phyloP scores from a whole-genome alignment of 2,797 vertebrate species.

The Pangasius mekongensis region DNA sequence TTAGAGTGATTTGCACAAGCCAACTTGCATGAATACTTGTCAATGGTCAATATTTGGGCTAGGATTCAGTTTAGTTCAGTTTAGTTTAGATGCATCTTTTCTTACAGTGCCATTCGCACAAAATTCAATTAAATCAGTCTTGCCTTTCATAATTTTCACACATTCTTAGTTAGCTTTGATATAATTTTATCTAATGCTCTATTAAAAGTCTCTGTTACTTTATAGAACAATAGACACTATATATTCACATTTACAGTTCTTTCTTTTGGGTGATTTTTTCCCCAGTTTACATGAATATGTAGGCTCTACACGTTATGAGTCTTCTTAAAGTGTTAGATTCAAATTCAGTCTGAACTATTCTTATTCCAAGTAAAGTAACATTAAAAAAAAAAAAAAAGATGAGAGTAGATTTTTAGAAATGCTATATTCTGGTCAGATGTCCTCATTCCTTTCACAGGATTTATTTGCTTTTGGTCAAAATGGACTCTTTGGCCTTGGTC shows the following conservation, averaged over 20 bases:
- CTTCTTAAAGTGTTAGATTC: neutral
- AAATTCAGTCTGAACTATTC: conserved; percentile 14
- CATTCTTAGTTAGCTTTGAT: neutral
- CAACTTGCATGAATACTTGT: neutral
- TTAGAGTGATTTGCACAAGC: neutral
- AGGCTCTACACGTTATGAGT: neutral
- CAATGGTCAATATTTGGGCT: neutral
- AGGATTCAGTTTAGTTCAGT: neutral
- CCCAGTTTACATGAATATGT: neutral
- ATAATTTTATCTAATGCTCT: neutral
- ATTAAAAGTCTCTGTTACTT: neutral
- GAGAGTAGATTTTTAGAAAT: conserved; percentile 57
- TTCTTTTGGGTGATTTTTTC: neutral
- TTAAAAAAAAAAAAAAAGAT: conserved; percentile 39
- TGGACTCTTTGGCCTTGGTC: conserved; percentile 69
- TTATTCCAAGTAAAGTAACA: neutral
- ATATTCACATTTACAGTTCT: neutral
- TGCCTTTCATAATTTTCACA: neutral
- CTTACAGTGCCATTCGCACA: neutral
- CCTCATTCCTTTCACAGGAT: conserved; percentile 70
- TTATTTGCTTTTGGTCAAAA: conserved; percentile 79
- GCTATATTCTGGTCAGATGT: conserved; percentile 56
- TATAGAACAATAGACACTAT: neutral
- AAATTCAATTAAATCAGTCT: neutral
- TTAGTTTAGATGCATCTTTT: neutral